Conservation (phyloP, 1,140 invertebrate species). For the Geopemphigus sp. region DNA sequence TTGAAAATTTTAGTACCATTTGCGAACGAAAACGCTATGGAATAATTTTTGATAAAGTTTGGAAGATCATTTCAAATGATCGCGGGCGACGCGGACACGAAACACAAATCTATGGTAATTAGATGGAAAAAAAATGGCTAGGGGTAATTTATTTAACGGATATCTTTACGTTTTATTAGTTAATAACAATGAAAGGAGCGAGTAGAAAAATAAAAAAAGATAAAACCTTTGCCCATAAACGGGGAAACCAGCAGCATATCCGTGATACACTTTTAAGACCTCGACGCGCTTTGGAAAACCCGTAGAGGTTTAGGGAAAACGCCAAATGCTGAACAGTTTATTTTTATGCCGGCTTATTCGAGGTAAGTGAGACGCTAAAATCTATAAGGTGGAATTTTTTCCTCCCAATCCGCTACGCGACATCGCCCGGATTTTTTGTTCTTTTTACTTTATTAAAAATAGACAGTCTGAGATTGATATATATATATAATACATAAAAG, state of each 20-base stretch:
- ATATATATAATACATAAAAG: too few relatives aligned
- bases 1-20: too few relatives aligned
- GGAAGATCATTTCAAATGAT: too few relatives aligned
- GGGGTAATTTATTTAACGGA: not conserved
- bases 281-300: not conserved
- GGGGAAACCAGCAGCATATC: constrained; percentile 5
- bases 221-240: constrained; percentile 23
- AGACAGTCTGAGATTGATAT: not conserved
- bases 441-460: constrained; percentile 4
- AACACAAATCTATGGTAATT: not conserved
- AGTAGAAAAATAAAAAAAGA: not conserved
- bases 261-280: constrained; percentile 1
- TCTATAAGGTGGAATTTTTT: not conserved
- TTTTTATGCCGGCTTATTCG: constrained; percentile 26
- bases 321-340: constrained; percentile 11
- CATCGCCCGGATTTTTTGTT: too few relatives aligned
- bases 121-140: not conserved
- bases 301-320: constrained; percentile 25
- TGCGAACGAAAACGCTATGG: too few relatives aligned
- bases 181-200: not conserved
- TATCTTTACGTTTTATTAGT: not conserved
- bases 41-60: too few relatives aligned
- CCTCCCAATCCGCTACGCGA: too few relatives aligned
- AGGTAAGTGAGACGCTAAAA: constrained; percentile 21
- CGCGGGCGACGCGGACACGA: too few relatives aligned